These are phyloP conservation scores for Strix aluco DNA, from an alignment of 2,113 vertebrate genomes.

Conservation along the genomic window DNA sequence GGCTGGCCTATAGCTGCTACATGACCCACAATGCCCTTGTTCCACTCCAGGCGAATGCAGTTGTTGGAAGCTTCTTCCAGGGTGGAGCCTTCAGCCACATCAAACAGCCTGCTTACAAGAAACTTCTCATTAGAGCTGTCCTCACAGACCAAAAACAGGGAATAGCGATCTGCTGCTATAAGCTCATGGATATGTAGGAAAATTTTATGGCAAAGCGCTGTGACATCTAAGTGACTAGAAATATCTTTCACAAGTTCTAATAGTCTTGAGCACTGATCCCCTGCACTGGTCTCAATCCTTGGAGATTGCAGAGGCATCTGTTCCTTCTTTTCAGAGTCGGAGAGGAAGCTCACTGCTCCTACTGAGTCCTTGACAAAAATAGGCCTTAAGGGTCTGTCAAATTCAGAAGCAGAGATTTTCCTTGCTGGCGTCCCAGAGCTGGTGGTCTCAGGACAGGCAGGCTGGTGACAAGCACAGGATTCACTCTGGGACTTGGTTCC, in stretches of 20 bases:
- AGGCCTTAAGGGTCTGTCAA: constrained; percentile 93
- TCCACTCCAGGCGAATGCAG: constrained; percentile 95
- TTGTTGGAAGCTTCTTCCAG: constrained; percentile 93
- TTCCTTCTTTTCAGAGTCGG: constrained; percentile 82
- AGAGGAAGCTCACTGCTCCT: constrained; percentile 91
- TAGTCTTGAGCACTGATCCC: constrained; percentile 87
- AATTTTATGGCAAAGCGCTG: constrained; percentile 95
- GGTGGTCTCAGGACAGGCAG: constrained; percentile 62
- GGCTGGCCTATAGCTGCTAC: constrained; percentile 91
- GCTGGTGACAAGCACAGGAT: constrained; percentile 68
- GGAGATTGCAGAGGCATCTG: constrained; percentile 81
- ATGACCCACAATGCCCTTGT: constrained; percentile 97
- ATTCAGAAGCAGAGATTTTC: constrained; percentile 97
- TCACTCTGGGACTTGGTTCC: constrained; percentile 72
- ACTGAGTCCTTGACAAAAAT: constrained; percentile 94
- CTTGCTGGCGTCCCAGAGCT: constrained; percentile 82
- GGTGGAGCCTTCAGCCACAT: constrained; percentile 95
- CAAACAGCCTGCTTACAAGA: constrained; percentile 91
- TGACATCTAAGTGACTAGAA: constrained; percentile 94
- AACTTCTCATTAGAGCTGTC: constrained; percentile 97
- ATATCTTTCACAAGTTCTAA: constrained; percentile 97
- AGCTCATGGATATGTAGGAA: constrained; percentile 96
- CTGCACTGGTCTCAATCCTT: constrained; percentile 71
- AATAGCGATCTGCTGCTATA: constrained; percentile 93
- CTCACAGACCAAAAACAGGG: constrained; percentile 93